These are phyloP conservation scores for Coreoperca whiteheadi DNA, from an alignment of 2,113 vertebrate genomes.

Conservation along the genomic window DNA sequence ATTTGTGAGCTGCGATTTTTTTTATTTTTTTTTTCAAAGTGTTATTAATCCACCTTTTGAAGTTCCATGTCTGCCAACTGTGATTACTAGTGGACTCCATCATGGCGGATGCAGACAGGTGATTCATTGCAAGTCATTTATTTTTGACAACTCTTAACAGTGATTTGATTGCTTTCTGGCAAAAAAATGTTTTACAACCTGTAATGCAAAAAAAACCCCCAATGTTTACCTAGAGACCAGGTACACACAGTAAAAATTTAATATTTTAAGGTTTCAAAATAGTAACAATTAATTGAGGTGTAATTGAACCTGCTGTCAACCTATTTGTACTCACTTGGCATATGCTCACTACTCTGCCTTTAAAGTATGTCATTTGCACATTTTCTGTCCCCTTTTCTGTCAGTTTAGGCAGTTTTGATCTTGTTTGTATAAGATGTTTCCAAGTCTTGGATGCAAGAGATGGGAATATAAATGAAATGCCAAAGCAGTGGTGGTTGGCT, in stretches of 20 bases:
- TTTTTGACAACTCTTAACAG: conserved; percentile 75
- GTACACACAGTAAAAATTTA: neutral
- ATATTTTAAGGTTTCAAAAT: conserved; percentile 13
- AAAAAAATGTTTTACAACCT: conserved; percentile 50
- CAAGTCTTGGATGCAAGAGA: conserved; percentile 39
- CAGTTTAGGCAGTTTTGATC: conserved; percentile 44
- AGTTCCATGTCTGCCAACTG: conserved; percentile 61
- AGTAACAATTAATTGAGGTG: conserved; percentile 1
- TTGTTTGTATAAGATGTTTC: conserved; percentile 53
- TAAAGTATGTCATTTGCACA: neutral
- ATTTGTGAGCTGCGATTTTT: conserved; percentile 46
- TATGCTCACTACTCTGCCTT: neutral
- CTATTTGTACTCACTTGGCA: neutral
- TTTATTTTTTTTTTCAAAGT: no score
- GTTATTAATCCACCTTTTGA: conserved; percentile 70
- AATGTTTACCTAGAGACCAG: conserved; percentile 2
- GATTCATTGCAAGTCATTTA: conserved; percentile 75
- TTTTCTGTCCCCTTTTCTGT: conserved; percentile 14
- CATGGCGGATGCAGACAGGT: conserved; percentile 60
- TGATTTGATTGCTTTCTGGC: conserved; percentile 67
- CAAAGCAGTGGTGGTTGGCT: conserved; percentile 47
- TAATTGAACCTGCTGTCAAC: conserved; percentile 6
- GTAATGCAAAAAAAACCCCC: conserved; percentile 32
- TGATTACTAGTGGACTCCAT: conserved; percentile 70
- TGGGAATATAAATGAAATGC: conserved; percentile 69